Percentiles rank a stretch among this genome's conserved stretches.
These are phyloP conservation scores for Sinella curviseta DNA, from an alignment of 1,140 invertebrate genomes.

Conservation along the genomic window DNA sequence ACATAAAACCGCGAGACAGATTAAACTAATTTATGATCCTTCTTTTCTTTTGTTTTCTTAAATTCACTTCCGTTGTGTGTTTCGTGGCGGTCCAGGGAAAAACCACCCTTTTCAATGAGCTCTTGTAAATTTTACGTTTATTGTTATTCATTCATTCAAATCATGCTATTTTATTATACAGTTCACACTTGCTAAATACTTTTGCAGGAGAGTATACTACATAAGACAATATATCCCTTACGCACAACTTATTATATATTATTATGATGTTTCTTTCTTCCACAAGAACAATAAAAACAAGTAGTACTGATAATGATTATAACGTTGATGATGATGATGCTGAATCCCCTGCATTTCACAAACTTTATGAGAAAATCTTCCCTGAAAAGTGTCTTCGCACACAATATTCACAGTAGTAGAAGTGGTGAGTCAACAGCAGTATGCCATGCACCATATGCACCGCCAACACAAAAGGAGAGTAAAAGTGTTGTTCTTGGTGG, in stretches of 20 bases:
- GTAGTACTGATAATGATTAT: background rate
- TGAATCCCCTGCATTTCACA: background rate
- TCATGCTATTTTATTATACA: background rate
- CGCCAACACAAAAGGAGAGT: background rate
- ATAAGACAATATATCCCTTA: background rate
- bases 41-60: no score
- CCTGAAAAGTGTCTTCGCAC: background rate
- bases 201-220: background rate
- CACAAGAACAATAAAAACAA: no score
- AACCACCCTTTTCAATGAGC: background rate
- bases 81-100: background rate
- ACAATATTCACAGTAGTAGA: background rate
- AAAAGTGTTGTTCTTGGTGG: background rate
- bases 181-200: no score
- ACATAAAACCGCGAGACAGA: no score
- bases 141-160: background rate
- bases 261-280: background rate
- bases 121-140: conserved; percentile 2
- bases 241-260: background rate
- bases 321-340: no score
- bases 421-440: no score
- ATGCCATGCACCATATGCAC: no score
- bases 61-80: no score
- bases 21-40: background rate
- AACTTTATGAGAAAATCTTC: background rate